Evolutionary conservation across 2,888 invertebrate species (phyloP), one percentile per base, ranked within the genome.

Genomic region (Odontomyia ornata): DNA sequence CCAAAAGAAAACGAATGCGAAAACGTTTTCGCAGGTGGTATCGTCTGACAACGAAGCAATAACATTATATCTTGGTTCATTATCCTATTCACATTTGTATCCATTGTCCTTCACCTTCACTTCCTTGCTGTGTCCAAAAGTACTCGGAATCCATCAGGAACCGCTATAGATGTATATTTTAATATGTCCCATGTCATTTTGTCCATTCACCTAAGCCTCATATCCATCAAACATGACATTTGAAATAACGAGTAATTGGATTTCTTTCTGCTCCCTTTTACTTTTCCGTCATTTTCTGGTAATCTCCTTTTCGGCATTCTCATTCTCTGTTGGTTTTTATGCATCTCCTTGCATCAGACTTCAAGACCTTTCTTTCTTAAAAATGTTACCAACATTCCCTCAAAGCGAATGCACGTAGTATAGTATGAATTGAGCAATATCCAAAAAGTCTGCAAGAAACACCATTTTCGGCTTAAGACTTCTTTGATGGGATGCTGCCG

Each of bases 171-270:
- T 52, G 13, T 15, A 4, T 36, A 36, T 36, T 36, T 36, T 36
- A 36, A 36, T 36, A 36, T 9, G 36, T 36, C 36, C 36, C 36
- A 13, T 52, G 52, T 4, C 52, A 52, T 52, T 4, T 52, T 9
- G 52, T 23, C 57, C 25, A 60, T 60, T 60, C 25, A 18, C 23
- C 57, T 60, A 23, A 60, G 57, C 57, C 57, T 60, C 57, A 60
- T 60, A 60, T 60, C 57, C 57, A 60, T 60, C 57, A 60, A 60
- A 60, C 2, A 11, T 60, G 57, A 60, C 57, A 60, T 60, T 25
- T 60, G 57, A 60, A 60, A 60, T 36, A 60, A 60, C 23, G 57
- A 21, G 13, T 60, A 60, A 60, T 60, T 60, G 57, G 57, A 60
- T 60, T 60, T 60, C 57, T 23, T 13, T 52, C 52, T 2, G 18